phyloP scores from a whole-genome alignment of 2,888 invertebrate genomes.

The Alsophila aescularia region DNA sequence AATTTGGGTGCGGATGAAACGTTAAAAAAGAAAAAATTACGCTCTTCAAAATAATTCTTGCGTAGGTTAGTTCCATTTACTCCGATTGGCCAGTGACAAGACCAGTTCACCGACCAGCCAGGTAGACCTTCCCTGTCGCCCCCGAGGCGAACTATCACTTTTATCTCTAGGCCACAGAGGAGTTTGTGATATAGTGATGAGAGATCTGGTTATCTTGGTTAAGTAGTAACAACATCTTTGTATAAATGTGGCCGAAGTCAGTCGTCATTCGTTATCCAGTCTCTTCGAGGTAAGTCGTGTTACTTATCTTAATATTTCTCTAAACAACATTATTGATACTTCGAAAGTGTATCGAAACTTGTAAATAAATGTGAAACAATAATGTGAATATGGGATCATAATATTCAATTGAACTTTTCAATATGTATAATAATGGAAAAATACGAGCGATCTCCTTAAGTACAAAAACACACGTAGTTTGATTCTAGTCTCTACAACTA shows the following conservation, averaged over 20 bases:
- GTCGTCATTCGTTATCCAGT: slow-evolving; percentile 34
- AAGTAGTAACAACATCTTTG: slow-evolving; percentile 26
- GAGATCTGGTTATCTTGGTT: slow-evolving; percentile 28
- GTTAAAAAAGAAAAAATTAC: neutral
- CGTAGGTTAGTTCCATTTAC: neutral
- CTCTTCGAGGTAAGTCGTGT: slow-evolving; percentile 40
- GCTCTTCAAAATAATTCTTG: neutral
- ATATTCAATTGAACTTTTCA: no score
- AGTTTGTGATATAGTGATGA: slow-evolving; percentile 16
- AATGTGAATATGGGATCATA: no score
- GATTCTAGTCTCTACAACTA: no score
- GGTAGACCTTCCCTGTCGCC: slow-evolving; percentile 20
- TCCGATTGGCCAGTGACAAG: slow-evolving; percentile 30
- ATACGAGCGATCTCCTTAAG: no score
- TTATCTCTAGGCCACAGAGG: slow-evolving; percentile 9
- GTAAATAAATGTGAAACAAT: neutral
- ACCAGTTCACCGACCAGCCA: slow-evolving; percentile 29
- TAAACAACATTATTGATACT: slow-evolving; percentile 5
- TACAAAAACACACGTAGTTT: no score
- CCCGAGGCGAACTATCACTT: slow-evolving; percentile 6
- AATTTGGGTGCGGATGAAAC: neutral
- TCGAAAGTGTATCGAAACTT: neutral
- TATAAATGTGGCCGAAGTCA: slow-evolving; percentile 1
- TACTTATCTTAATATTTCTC: slow-evolving; percentile 13
- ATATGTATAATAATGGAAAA: no score